Base-by-base conservation (phyloP, 1,140 invertebrate genomes). In the Oryzaephilus surinamensis region DNA sequence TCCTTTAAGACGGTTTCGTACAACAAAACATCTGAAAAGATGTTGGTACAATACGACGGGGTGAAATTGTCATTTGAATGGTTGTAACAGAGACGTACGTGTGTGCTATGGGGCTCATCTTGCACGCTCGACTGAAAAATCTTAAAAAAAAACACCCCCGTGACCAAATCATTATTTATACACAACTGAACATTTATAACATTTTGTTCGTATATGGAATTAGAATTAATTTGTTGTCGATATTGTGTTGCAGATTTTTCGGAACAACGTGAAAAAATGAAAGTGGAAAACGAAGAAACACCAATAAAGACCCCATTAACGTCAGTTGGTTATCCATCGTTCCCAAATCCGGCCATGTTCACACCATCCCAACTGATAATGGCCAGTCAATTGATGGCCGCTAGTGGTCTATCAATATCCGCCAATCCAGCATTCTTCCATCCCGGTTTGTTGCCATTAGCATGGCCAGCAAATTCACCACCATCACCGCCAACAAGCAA, bases 341-440 rank as follows among this genome's bases (percentile, higher is more conserved):
- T 79, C 70, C 74, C 74, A 55, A 71, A 72, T 63, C 65, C 76
- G 58, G 68, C 55, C 5, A 57, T 61, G 45, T 61, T 61, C 36
- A 61, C 57, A 8, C 69, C 70, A 19, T 68, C 69, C 18, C 72
- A 73, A 49, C 44, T 75, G 3, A 28, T 74, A 16, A 70, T 72
- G 15, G 66, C 68, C 4, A 71, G 68, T 48, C 63, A 65, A 32
- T 46, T 72, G 4, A 71, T 71, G 62, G 66, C 67, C 0, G 64
- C 59, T 4, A 53, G 67, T 0, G 64, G 65, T 2, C 36, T 70
- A 2, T 61, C 54, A 1, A 35, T 69, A 1, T 58, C 63, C 2
- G 39, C 61, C 1, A 65, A 69, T 49, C 71, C 69, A 1, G 66
- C 65, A 0, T 44, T 76, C 21, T 76, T 76, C 46, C 62, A 74